A percentile compares a stretch with the other conserved stretches of the same genome.
Conservation (phyloP, 1,140 invertebrate genomes). For the Zaprionus camerounensis region DNA sequence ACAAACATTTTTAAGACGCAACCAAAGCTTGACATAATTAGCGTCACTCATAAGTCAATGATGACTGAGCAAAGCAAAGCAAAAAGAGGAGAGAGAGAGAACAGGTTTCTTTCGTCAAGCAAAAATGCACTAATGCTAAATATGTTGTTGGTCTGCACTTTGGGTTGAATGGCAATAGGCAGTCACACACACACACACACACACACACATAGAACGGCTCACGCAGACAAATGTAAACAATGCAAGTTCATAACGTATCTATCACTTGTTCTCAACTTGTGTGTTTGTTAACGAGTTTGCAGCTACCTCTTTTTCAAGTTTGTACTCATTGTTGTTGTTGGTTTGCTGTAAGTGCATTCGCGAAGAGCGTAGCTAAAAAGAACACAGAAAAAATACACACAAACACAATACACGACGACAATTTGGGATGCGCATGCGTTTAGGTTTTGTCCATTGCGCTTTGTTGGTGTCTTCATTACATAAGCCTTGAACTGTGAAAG, state of each 20-base stretch:
- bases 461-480: slow-evolving; percentile 42
- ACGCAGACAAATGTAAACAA: slow-evolving; percentile 62
- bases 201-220: neutral
- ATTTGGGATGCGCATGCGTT: slow-evolving; percentile 61
- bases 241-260: slow-evolving; percentile 56
- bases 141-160: slow-evolving; percentile 22
- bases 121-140: slow-evolving; percentile 61
- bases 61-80: slow-evolving; percentile 24
- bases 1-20: neutral
- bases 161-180: slow-evolving; percentile 20
- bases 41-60: slow-evolving; percentile 6
- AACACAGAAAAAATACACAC: slow-evolving; percentile 42
- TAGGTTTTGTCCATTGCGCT: slow-evolving; percentile 40
- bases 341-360: slow-evolving; percentile 49
- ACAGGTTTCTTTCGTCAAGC: slow-evolving; percentile 54
- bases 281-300: slow-evolving; percentile 48
- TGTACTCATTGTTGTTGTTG: neutral
- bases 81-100: slow-evolving; percentile 32
- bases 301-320: slow-evolving; percentile 21
- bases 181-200: neutral
- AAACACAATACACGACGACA: slow-evolving; percentile 7
- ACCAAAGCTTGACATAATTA: slow-evolving; percentile 14
- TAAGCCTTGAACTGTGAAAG: slow-evolving; percentile 38
- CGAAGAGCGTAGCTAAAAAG: slow-evolving; percentile 55
- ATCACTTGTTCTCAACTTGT: slow-evolving; percentile 36